Evolutionary conservation across 1,140 invertebrate species (phyloP).

Genomic region (Tribolium castaneum): DNA sequence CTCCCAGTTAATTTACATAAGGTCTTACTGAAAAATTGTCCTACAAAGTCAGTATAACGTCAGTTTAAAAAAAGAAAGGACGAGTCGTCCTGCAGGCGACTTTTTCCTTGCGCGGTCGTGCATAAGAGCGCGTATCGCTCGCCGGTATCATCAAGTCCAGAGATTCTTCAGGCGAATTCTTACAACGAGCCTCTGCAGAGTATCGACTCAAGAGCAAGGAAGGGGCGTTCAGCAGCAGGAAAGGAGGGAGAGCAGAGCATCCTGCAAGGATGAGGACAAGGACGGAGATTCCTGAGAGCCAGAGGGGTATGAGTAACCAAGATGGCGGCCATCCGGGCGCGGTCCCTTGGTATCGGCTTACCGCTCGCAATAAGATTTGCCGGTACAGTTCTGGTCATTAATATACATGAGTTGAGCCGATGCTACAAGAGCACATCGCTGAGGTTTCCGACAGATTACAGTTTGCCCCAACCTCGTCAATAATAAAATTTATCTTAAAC

Average conservation of each 20-base stretch:
- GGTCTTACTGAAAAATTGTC: no score
- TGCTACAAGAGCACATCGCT: conserved; percentile 34
- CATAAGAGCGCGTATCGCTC: background rate
- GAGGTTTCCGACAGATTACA: conserved; percentile 37
- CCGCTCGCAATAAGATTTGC: conserved; percentile 64
- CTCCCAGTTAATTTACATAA: no score
- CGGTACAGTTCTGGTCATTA: conserved; percentile 61
- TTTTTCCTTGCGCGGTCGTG: background rate
- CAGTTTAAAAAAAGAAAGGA: background rate
- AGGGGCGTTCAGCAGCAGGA: conserved; percentile 45
- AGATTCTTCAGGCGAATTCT: conserved; percentile 60
- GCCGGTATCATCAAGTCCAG: background rate
- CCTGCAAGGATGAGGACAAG: conserved; percentile 49
- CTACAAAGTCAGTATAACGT: no score
- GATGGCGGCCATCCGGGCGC: conserved; percentile 60
- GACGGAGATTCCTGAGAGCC: conserved; percentile 46
- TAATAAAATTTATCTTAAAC: conserved; percentile 26
- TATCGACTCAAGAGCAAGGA: conserved; percentile 62
- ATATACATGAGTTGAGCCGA: conserved; percentile 61
- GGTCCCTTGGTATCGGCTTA: conserved; percentile 63
- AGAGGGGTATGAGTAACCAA: conserved; percentile 53
- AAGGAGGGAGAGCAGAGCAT: conserved; percentile 22
- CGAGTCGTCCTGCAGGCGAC: background rate
- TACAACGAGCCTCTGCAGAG: conserved; percentile 58
- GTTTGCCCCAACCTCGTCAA: conserved; percentile 30